phyloP scores from a whole-genome alignment of 2,888 invertebrate species.

The Dinocampus coccinellae region DNA sequence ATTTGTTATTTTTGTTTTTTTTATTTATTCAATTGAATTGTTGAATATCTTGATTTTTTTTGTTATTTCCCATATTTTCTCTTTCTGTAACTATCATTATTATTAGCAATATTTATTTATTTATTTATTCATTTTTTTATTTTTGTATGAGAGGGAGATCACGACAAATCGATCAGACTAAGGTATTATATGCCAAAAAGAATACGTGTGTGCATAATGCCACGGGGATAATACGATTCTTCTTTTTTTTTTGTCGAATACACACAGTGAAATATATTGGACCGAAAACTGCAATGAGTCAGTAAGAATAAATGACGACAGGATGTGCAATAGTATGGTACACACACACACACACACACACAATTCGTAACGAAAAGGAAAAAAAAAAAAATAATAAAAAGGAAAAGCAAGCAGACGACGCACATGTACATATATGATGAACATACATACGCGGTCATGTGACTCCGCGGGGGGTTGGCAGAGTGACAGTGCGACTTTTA shows the following conservation, averaged over 20 bases:
- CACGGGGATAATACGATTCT: conserved; percentile 43
- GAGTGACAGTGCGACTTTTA: conserved; percentile 68
- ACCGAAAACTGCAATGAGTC: conserved; percentile 11
- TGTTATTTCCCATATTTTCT: not conserved
- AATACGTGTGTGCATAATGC: conserved; percentile 40
- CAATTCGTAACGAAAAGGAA: no score
- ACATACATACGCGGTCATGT: conserved; percentile 22
- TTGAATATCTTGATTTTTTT: no score
- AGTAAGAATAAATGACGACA: not conserved
- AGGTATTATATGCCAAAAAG: not conserved
- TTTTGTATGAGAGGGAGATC: not conserved
- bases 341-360: no score
- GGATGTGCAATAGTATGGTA: not conserved
- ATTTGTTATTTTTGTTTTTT: not conserved
- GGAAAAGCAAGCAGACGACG: not conserved
- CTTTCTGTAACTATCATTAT: not conserved
- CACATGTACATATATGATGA: no score
- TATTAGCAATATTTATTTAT: not conserved
- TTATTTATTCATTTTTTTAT: conserved; percentile 18
- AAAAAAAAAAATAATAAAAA: not conserved
- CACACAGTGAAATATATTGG: not conserved
- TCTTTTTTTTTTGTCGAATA: conserved; percentile 46
- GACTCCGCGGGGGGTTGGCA: conserved; percentile 35
- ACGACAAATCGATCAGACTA: conserved; percentile 4
- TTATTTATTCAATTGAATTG: no score